Conservation (phyloP, 2,113 vertebrate species). For the Vireo altiloquus region DNA sequence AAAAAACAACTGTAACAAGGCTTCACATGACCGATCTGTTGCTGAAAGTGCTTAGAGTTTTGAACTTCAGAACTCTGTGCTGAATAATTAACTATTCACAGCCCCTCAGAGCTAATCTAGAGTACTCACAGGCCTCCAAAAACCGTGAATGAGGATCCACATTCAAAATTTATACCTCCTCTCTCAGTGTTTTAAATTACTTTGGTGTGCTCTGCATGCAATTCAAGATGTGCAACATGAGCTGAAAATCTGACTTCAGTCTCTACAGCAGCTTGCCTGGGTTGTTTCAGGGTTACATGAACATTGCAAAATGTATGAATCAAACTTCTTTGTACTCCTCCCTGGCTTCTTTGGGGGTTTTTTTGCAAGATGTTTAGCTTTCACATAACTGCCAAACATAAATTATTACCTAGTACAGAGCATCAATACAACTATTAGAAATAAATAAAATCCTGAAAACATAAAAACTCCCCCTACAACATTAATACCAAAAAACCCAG, state of each 20-base stretch:
- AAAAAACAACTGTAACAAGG: not conserved
- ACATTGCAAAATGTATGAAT: not conserved
- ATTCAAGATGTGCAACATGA: accelerated
- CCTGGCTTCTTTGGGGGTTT: not conserved
- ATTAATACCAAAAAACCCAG: not conserved
- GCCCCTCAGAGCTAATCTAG: not conserved
- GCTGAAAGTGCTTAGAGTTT: slow-evolving; percentile 44
- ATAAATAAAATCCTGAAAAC: not conserved
- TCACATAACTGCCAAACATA: not conserved
- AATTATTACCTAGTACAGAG: not conserved
- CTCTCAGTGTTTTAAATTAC: not conserved
- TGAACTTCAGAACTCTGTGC: slow-evolving; percentile 46
- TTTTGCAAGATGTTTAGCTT: not conserved
- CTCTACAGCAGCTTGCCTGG: not conserved
- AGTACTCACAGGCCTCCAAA: not conserved
- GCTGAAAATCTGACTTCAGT: not conserved
- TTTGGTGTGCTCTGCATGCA: not conserved
- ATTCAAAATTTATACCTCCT: not conserved
- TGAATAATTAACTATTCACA: slow-evolving; percentile 61
- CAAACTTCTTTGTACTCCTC: not conserved
- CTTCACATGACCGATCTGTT: slow-evolving; percentile 48
- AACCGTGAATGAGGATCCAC: not conserved
- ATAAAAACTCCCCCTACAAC: not conserved
- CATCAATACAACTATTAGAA: not conserved
- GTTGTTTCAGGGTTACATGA: not conserved